Evolutionary conservation across 2,888 invertebrate genomes (phyloP).

Genomic region (Ormia ochracea): DNA sequence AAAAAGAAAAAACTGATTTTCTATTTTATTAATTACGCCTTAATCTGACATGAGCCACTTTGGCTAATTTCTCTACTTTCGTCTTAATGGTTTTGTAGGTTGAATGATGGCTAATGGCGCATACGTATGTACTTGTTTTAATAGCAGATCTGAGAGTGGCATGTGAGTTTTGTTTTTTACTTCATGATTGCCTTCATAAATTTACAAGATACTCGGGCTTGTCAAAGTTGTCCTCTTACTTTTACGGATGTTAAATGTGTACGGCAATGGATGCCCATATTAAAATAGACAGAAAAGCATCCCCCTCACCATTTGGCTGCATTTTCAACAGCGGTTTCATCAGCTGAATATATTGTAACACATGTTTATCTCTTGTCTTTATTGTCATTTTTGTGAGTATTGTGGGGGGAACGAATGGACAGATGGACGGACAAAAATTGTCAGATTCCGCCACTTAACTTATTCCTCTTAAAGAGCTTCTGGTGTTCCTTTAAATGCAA

Average conservation of each 20-base stretch:
- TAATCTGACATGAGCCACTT: slow-evolving; percentile 68
- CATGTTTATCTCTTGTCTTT: slow-evolving; percentile 45
- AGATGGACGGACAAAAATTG: slow-evolving; percentile 23
- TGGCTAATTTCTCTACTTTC: slow-evolving; percentile 55
- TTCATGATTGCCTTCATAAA: slow-evolving; percentile 64
- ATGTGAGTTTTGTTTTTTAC: slow-evolving; percentile 18
- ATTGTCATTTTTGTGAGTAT: slow-evolving; percentile 42
- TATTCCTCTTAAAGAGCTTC: slow-evolving; percentile 54
- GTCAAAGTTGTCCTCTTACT: slow-evolving; percentile 55
- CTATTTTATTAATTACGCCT: slow-evolving; percentile 63
- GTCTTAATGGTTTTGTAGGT: slow-evolving; percentile 14
- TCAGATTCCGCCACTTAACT: slow-evolving; percentile 58
- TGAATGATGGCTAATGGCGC: slow-evolving; percentile 26
- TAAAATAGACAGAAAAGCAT: background rate
- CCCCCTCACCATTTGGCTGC: slow-evolving; percentile 20
- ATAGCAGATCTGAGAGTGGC: slow-evolving; percentile 14
- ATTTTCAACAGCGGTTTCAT: slow-evolving; percentile 20
- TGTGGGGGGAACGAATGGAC: slow-evolving; percentile 23
- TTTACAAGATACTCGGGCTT: slow-evolving; percentile 60
- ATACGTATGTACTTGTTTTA: slow-evolving; percentile 11
- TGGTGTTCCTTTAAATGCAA: slow-evolving; percentile 61
- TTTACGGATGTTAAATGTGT: slow-evolving; percentile 43
- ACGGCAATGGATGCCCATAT: slow-evolving; percentile 15
- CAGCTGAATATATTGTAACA: slow-evolving; percentile 28
- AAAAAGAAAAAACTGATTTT: slow-evolving; percentile 61